Conservation (phyloP, 2,888 invertebrate genomes). For the Sarcophaga subvicina region DNA sequence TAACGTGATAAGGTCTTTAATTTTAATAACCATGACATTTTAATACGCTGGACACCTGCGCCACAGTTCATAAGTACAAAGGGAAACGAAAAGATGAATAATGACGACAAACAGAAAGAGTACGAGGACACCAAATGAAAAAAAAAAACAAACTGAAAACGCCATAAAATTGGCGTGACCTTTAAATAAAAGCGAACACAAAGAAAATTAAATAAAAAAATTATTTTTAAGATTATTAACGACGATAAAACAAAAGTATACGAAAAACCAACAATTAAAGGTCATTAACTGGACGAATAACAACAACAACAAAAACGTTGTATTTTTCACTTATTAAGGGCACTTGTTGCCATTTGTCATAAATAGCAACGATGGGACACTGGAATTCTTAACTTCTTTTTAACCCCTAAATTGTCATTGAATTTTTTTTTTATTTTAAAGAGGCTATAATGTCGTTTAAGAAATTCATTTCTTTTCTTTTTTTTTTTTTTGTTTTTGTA, state of each 20-base stretch:
- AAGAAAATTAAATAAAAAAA: conserved; percentile 43
- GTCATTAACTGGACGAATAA: conserved; percentile 73
- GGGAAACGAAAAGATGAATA: conserved; percentile 37
- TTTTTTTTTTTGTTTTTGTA: background rate
- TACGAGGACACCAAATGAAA: conserved; percentile 16
- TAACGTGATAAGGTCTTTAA: conserved; percentile 20
- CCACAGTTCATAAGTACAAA: background rate
- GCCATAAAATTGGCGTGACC: conserved; percentile 72
- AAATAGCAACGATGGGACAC: conserved; percentile 8
- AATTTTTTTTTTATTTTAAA: background rate
- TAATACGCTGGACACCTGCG: conserved; percentile 70
- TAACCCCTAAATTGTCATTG: conserved; percentile 55
- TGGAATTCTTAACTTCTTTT: background rate
- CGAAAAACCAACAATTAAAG: conserved; percentile 72
- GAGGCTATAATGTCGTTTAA: conserved; percentile 31
- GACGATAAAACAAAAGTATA: conserved; percentile 37
- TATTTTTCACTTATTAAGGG: conserved; percentile 14
- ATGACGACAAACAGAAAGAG: conserved; percentile 20
- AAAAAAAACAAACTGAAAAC: conserved; percentile 27
- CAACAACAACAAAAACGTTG: conserved; percentile 24
- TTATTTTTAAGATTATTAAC: conserved; percentile 56
- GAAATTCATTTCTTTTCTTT: background rate
- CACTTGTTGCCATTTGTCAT: conserved; percentile 16
- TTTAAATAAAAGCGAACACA: conserved; percentile 50
- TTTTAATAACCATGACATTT: conserved; percentile 68